These are phyloP conservation scores for Drusus annulatus DNA, from an alignment of 1,140 invertebrate genomes.

Conservation along the genomic window DNA sequence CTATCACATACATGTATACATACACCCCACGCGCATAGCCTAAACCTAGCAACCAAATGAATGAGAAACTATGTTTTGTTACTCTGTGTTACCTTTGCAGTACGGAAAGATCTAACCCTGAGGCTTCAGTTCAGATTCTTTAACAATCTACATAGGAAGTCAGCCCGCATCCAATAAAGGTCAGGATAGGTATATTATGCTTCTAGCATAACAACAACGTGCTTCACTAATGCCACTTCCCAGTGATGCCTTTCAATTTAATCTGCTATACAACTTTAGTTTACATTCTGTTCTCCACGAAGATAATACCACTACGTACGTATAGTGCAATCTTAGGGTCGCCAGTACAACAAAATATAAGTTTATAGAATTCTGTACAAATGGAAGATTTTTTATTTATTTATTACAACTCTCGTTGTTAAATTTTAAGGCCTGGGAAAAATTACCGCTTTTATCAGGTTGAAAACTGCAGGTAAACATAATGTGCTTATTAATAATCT, in stretches of 20 bases:
- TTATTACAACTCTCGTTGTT: conserved; percentile 8
- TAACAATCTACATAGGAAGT: conserved; percentile 90
- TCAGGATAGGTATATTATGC: conserved; percentile 83
- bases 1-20: not conserved
- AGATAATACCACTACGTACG: too few relatives aligned
- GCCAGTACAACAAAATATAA: too few relatives aligned
- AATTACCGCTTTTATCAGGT: conserved; percentile 33
- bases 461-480: conserved; percentile 35
- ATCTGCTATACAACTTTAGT: conserved; percentile 36
- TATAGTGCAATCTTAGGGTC: too few relatives aligned
- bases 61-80: conserved; percentile 58
- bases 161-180: conserved; percentile 86
- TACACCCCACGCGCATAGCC: conserved; percentile 11
- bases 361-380: too few relatives aligned
- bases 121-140: conserved; percentile 94
- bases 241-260: conserved; percentile 64
- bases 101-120: conserved; percentile 94
- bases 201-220: conserved; percentile 72
- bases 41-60: conserved; percentile 15
- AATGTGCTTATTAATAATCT: conserved; percentile 35
- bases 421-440: conserved; percentile 47
- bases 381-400: too few relatives aligned
- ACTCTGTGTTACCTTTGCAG: conserved; percentile 77
- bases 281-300: too few relatives aligned
- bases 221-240: conserved; percentile 69